A percentile compares a stretch with the other conserved stretches of the same genome.
These are phyloP conservation scores for Chamaea fasciata DNA, from an alignment of 2,113 vertebrate genomes.

Conservation along the genomic window DNA sequence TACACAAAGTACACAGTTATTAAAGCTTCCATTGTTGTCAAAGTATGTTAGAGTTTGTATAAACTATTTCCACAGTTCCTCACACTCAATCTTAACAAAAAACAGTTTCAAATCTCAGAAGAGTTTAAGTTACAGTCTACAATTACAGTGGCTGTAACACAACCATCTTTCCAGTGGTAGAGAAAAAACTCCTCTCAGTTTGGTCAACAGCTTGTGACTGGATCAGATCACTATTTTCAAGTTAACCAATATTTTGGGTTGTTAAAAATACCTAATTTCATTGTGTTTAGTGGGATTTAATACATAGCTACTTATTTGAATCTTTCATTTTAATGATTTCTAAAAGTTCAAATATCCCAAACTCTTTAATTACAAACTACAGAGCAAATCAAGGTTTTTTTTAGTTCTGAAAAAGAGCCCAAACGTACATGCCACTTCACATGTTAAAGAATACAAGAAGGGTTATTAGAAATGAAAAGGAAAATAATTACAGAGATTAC, in stretches of 20 bases:
- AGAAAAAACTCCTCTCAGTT: neutral
- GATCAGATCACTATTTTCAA: neutral
- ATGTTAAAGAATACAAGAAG: neutral
- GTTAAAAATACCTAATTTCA: neutral
- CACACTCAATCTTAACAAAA: neutral
- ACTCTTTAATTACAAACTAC: neutral
- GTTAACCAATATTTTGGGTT: neutral
- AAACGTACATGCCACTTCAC: neutral
- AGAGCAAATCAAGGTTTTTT: neutral
- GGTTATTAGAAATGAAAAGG: neutral
- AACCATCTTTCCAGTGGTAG: neutral
- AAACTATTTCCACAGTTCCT: neutral
- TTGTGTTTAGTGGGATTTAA: neutral
- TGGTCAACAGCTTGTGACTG: neutral
- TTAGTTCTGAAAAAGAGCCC: neutral
- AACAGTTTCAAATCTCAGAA: neutral
- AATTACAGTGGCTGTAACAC: neutral
- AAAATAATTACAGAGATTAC: slow-evolving; percentile 18
- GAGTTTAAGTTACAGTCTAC: neutral
- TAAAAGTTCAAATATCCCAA: neutral
- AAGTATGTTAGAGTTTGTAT: neutral
- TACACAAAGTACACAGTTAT: neutral
- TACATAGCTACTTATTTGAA: neutral
- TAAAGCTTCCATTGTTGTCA: neutral
- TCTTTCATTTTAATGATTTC: neutral